phyloP scores from a whole-genome alignment of 2,113 vertebrate genomes.

The Atractosteus spatula region DNA sequence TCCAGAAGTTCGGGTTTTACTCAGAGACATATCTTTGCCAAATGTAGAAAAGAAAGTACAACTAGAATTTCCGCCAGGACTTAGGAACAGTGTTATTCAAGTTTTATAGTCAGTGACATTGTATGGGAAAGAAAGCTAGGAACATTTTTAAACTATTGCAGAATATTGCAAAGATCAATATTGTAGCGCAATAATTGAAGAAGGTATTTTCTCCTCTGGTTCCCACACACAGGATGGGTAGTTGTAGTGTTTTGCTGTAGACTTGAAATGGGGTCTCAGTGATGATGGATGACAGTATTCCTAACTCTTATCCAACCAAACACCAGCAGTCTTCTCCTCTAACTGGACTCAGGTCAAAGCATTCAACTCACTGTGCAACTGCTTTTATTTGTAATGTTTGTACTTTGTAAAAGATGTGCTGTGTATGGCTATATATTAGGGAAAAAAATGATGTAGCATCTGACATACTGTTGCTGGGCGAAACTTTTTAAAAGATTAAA shows the following conservation, averaged over 20 bases:
- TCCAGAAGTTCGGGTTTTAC: background rate
- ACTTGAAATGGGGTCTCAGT: too few relatives aligned
- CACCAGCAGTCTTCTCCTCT: constrained; percentile 36
- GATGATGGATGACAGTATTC: constrained; percentile 9
- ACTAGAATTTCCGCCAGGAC: background rate
- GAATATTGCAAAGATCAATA: background rate
- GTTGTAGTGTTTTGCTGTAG: too few relatives aligned
- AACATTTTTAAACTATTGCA: constrained; percentile 7
- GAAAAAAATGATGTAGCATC: constrained; percentile 32
- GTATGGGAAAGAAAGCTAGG: constrained; percentile 4
- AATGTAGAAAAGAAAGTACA: background rate
- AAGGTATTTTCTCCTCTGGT: background rate
- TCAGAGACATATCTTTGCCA: constrained; percentile 15
- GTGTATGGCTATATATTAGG: constrained; percentile 23
- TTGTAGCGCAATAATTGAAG: constrained; percentile 4
- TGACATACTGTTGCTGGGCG: constrained; percentile 26
- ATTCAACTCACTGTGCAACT: constrained; percentile 40
- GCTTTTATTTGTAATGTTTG: constrained; percentile 25
- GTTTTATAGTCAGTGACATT: background rate
- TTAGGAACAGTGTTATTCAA: constrained; percentile 10
- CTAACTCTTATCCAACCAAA: constrained; percentile 30
- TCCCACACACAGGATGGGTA: constrained; percentile 2
- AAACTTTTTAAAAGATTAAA: constrained; percentile 33
- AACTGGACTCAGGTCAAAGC: constrained; percentile 40
- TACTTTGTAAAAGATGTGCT: constrained; percentile 29